A percentile compares a stretch with the other conserved stretches of the same genome.
These are phyloP conservation scores for Trachemys scripta DNA, from an alignment of 2,113 vertebrate genomes.

Conservation along the genomic window DNA sequence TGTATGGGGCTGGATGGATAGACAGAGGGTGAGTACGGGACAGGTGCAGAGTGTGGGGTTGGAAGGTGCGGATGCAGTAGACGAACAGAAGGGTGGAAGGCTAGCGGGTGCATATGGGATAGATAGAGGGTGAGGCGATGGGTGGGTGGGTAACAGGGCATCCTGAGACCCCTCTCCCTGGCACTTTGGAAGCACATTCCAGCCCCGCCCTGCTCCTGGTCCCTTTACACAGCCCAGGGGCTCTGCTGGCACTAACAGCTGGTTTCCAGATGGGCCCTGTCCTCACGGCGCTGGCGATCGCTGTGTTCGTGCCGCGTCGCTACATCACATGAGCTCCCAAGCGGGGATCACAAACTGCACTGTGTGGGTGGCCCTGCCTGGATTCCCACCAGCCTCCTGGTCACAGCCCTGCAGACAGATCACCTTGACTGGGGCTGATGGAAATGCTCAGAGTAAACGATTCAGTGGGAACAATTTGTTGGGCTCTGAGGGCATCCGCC, in stretches of 20 bases:
- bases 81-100: neutral
- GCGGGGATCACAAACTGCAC: neutral
- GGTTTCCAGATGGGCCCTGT: accelerated
- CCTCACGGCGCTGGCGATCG: neutral
- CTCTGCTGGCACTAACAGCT: neutral
- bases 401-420: neutral
- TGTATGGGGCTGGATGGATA: neutral
- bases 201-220: neutral
- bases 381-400: neutral
- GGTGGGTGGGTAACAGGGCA: neutral
- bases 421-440: too few relatives aligned
- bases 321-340: neutral
- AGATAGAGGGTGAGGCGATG: neutral
- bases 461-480: neutral
- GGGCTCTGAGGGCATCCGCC: neutral
- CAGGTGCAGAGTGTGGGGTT: neutral
- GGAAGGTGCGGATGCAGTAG: neutral
- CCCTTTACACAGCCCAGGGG: neutral
- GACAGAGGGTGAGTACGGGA: neutral
- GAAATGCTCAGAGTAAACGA: neutral
- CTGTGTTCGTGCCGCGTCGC: neutral
- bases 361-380: neutral
- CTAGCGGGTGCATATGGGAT: neutral
- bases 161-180: neutral
- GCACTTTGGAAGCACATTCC: neutral